Base-by-base conservation (phyloP, 2,888 invertebrate species). In the Carpatolechia fugitivella region DNA sequence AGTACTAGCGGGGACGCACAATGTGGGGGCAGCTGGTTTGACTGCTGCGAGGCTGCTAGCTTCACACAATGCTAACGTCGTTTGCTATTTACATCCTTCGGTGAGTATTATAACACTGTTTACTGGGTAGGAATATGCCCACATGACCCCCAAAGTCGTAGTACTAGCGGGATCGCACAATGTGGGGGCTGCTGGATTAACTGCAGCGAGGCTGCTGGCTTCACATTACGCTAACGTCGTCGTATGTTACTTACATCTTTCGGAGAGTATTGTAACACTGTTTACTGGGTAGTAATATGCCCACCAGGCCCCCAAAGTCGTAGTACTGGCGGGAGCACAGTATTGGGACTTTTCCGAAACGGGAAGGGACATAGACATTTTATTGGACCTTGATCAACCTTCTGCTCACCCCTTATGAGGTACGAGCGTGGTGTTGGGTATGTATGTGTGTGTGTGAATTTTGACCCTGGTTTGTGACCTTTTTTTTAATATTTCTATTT, bases 241-340 rank as follows among this genome's bases (percentile, higher is more conserved):
- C n/a, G 93, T 93, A 59, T 93, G 72, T 58, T 92, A 63, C 58
- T 56, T 94, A 10, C 93, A 93, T 8, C 62, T 56, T n/a, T 63
- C 54, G 58, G 60, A 56, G 54, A 80, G 20, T 8, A 20, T 16
- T 16, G 10, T 20, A 11, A 16, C 11, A 11, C n/a, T 7, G n/a
- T 33, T 8, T 33, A 5, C 2, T 33, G n/a, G n/a, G n/a, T n/a
- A n/a, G n/a, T n/a, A n/a, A n/a, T n/a, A 98, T 83, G 94, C 94
- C 60, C 98, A 98, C 86, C 98, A 98, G 85, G 92, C 94, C 91
- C 97, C 97, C 54, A 92, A 92, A 47, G 95, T 96, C 49, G 95
- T 94, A 54, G 93, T 95, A 59, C 90, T 97, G 57, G 93, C 93
- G 65, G 93, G 93, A 49, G 30, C 94, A 95, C 80, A 90, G 91